phyloP scores from a whole-genome alignment of 2,797 vertebrate species.

The Spheniscus humboldti region DNA sequence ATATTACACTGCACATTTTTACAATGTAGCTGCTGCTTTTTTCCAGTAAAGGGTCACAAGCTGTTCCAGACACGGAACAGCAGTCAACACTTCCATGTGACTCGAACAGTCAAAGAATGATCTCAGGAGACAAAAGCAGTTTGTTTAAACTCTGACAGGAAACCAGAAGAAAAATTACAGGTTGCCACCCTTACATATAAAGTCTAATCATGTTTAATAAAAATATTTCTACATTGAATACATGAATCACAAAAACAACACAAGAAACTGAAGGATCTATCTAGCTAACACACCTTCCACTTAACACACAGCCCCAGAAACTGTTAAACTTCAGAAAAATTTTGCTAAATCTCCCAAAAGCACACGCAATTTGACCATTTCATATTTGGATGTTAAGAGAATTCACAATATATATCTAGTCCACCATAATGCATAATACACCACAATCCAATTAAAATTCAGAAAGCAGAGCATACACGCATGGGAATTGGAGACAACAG shows the following conservation, averaged over 20 bases:
- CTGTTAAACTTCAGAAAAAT: neutral
- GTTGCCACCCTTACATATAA: neutral
- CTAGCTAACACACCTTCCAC: neutral
- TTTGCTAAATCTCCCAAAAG: neutral
- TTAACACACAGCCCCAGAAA: neutral
- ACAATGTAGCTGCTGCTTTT: slow-evolving; percentile 50
- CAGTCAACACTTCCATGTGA: slow-evolving; percentile 44
- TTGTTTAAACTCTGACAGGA: slow-evolving; percentile 20
- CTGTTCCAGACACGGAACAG: slow-evolving; percentile 54
- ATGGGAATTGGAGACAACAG: neutral
- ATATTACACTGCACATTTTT: slow-evolving; percentile 28
- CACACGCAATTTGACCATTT: neutral
- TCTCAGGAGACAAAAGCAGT: slow-evolving; percentile 27
- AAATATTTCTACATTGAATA: neutral
- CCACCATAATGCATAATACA: neutral
- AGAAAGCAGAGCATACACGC: neutral
- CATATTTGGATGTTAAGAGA: neutral
- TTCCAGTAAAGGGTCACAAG: slow-evolving; percentile 65
- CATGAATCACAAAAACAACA: neutral
- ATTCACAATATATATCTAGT: neutral
- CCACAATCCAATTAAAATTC: neutral
- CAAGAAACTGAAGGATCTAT: neutral
- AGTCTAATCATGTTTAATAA: neutral
- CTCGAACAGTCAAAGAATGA: slow-evolving; percentile 7
- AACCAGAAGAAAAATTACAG: slow-evolving; percentile 24